Base-by-base conservation (phyloP, 92 coral and sea anemone species). In the Diadumene lineata region DNA sequence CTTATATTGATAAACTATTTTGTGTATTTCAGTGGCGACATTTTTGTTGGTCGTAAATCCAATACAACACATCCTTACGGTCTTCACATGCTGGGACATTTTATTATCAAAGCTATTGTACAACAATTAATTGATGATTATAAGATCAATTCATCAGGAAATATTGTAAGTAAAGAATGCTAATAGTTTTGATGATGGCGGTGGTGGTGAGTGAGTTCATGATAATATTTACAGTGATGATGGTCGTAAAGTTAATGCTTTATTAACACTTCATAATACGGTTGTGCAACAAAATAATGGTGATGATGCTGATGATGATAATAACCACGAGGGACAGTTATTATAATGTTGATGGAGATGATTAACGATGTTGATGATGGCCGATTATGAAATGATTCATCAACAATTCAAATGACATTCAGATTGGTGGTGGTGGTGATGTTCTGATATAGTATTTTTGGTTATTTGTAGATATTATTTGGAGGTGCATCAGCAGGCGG, bases 401-500 rank as follows among this genome's bases (percentile, higher is more conserved):
- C n/a, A n/a, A n/a, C n/a, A n/a, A n/a, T n/a, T n/a, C n/a, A n/a
- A n/a, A n/a, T n/a, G n/a, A n/a, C n/a, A n/a, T n/a, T n/a, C n/a
- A n/a, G n/a, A n/a, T n/a, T n/a, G n/a, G 48, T 38, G 48, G 24
- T 53, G 24, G 8, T 15, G 21, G 4, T 53, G 60, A 15, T 15
- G 60, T 9, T 15, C 51, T 8, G 9, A 17, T 21, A 53, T 53
- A 23, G 18, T 53, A 53, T 53, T 11, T 15, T 34, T 30, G 44
- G 43, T 66, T 70, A 28, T 33, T 56, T 26, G 11, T 73, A 94
- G 98, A 94, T 94, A 75, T 69, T 94, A 51, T 94, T 94, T 69
- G 98, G 98, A 19, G 98, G 98, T 19, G 98, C 98, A 23, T 94
- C 98, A 6, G 96, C 98, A 26, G 98, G 98, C 24, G 97, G 98